Evolutionary conservation across 1,140 invertebrate genomes (phyloP).

Genomic region (Lycorma delicatula): DNA sequence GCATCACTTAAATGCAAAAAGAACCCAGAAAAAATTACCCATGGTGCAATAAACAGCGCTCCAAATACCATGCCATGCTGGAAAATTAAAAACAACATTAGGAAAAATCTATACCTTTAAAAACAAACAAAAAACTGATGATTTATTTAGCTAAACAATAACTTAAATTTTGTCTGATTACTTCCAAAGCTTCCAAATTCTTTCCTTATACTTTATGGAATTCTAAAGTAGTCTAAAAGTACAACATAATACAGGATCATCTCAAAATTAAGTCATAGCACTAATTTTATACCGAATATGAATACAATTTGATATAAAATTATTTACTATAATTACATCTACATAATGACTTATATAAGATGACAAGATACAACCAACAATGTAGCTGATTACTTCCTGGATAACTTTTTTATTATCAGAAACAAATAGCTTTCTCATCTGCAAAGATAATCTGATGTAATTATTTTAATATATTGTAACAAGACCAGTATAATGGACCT

Average conservation of each 20-base stretch:
- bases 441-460: too few relatives aligned
- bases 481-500: too few relatives aligned
- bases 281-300: too few relatives aligned
- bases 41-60: slow-evolving; percentile 72
- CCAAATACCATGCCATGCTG: slow-evolving; percentile 78
- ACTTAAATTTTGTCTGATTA: not conserved
- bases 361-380: too few relatives aligned
- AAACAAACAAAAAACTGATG: not conserved
- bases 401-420: too few relatives aligned
- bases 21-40: slow-evolving; percentile 82
- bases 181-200: not conserved
- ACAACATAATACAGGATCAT: not conserved
- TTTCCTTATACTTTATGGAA: not conserved
- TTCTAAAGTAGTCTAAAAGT: not conserved
- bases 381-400: too few relatives aligned
- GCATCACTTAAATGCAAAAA: slow-evolving; percentile 79
- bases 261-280: too few relatives aligned
- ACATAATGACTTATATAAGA: too few relatives aligned
- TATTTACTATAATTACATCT: too few relatives aligned
- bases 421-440: too few relatives aligned
- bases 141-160: not conserved
- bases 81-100: slow-evolving; percentile 31
- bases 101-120: not conserved
- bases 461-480: too few relatives aligned
- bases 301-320: too few relatives aligned